Evolutionary conservation across 2,797 vertebrate genomes (phyloP), one percentile per base, ranked within the genome.

Genomic region (Spinus olivaceus): DNA sequence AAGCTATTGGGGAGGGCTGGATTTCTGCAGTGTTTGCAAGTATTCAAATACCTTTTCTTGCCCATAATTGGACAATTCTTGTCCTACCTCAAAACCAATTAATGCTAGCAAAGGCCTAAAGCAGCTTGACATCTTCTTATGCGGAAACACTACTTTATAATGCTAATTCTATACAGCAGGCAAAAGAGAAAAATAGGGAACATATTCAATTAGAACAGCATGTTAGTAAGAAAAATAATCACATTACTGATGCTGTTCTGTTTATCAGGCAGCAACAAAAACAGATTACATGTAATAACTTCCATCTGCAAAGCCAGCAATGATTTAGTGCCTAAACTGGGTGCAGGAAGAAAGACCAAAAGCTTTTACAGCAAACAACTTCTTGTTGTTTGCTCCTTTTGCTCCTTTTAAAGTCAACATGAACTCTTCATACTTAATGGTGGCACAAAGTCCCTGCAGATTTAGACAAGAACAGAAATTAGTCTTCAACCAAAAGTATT

Each of bases 261-360:
- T 90, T 91, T 73, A 86, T 86, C 71, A 80, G 64, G 35, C 88
- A 88, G 77, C 60, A 51, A 60, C 50, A 90, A 82, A 79, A 82
- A n/a, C 51, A 86, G 51, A 92, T 82, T 88, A 91, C 56, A 88
- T 35, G 30, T 54, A 87, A 39, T 80, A 77, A 91, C 49, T 94
- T 82, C 74, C 67, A 80, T 90, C 92, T 96, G 80, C 76, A 73
- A 35, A 86, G 64, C 39, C 65, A 93, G 76, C 20, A 85, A 67
- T 53, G 63, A 81, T 37, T 74, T 64, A 89, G 32, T 46, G 39
- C 51, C 81, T 70, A 30, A 73, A 90, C 8, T 53, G 39, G 35
- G 19, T 61, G 39, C 81, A 88, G 60, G 35, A 79, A 88, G 49
- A 87, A 90, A 76, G 64, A 92, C 21, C 42, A 57, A 54, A 61